Evolutionary conservation across 2,888 invertebrate species (phyloP), one percentile per base, ranked within the genome.

Genomic region (Cheilosia scutellata): DNA sequence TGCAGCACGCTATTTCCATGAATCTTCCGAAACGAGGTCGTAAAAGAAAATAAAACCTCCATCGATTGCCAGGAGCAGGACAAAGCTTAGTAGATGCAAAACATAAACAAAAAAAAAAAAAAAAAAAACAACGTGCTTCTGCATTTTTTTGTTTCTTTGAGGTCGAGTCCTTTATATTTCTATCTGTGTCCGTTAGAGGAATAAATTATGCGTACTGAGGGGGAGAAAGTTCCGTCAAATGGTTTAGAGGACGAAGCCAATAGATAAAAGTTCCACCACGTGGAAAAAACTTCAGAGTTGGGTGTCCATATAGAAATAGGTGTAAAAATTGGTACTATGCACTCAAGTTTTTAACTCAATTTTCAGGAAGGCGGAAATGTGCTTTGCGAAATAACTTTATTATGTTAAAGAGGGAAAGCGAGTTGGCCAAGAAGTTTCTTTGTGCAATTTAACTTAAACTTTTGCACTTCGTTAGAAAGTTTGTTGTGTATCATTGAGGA

Each of bases 21-120:
- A 71, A 78, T 78, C 78, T 78, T 63, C 57, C 53, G 47, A 20
- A 78, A 71, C 71, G 71, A 63, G 57, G 53, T 31, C 53, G 53
- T 53, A 53, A 53, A 71, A 63, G 49, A 63, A 63, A 71, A 78
- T 58, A 57, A 57, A 47, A 29, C 16, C 40, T 44, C 16, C 44
- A 51, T 20, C 53, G 40, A 63, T 7, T 29, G 25, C 31, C 31
- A 29, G 53, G 27, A 6, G 53, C 27, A 53, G 53, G 53, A 31
- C 31, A 31, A 53, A 25, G 16, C 25, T 25, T 2, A 42, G 42
- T 2, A 2, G 6, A 47, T 47, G 20, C 44, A 44, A 44, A 44
- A n/a, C 16, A 13, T 0, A 16, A 44, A 44, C 2, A 49, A 49
- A 20, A 25, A 33, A 33, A 33, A 33, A 49, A 49, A 20, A 25